Evolutionary conservation across 2,888 invertebrate genomes (phyloP).

Genomic region (Drosophila austrosaltans): DNA sequence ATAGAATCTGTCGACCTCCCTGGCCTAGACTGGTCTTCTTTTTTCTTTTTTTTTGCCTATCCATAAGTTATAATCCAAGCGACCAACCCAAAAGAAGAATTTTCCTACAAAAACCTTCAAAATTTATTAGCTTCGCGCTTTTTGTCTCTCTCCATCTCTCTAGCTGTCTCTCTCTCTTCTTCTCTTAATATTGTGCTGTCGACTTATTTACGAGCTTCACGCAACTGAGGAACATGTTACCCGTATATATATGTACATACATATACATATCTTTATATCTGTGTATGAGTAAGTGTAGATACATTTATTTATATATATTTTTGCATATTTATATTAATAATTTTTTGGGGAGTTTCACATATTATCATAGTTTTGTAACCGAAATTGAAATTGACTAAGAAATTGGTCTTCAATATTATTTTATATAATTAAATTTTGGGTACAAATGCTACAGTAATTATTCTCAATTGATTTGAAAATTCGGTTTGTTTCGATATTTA

Average conservation of each 20-base stretch:
- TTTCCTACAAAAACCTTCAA: conserved; percentile 35
- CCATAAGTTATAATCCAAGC: conserved; percentile 70
- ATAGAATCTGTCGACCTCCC: not conserved
- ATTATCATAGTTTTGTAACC: not conserved
- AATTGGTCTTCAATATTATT: not conserved
- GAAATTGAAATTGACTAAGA: not conserved
- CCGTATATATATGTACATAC: conserved; percentile 16
- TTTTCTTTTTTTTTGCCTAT: not conserved
- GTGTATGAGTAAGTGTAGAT: not conserved
- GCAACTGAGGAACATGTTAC: conserved; percentile 26
- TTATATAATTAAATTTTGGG: too few relatives aligned
- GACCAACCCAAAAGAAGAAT: conserved; percentile 38
- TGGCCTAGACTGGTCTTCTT: not conserved
- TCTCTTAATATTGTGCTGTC: conserved; percentile 48
- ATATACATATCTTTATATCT: not conserved
- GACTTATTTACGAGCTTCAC: conserved; percentile 53
- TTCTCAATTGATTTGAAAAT: too few relatives aligned
- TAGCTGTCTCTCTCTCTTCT: conserved; percentile 4
- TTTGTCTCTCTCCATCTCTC: not conserved
- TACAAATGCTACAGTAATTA: too few relatives aligned
- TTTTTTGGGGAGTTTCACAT: not conserved
- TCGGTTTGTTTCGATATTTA: too few relatives aligned
- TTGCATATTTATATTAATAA: conserved; percentile 2
- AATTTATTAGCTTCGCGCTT: conserved; percentile 6
- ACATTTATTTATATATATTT: not conserved